Percentiles rank a stretch among this genome's conserved stretches.
Conservation (phyloP, 2,888 invertebrate genomes). For the Hesperia comma region DNA sequence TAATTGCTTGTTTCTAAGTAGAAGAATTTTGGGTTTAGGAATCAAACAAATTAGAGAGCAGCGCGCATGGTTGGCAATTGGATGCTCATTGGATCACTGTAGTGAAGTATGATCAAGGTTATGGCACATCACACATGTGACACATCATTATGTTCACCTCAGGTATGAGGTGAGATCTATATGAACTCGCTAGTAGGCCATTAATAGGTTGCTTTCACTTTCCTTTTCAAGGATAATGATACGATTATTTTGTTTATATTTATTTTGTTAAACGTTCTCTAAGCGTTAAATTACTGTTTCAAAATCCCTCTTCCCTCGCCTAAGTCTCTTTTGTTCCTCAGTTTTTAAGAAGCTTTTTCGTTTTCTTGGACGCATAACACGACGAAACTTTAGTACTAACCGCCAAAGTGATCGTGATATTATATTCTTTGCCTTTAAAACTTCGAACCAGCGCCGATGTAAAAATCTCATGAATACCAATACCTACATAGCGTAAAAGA, state of each 20-base stretch:
- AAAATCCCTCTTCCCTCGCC: constrained; percentile 11
- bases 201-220: no score
- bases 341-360: constrained; percentile 30
- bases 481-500: constrained; percentile 25
- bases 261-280: not conserved
- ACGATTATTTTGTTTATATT: not conserved
- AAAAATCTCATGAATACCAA: constrained; percentile 29
- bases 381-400: constrained; percentile 35
- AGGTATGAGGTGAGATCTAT: no score
- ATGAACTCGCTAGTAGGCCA: no score
- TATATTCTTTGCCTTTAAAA: constrained; percentile 32
- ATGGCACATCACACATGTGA: no score
- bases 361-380: constrained; percentile 17
- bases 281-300: constrained; percentile 7
- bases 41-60: no score
- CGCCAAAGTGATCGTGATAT: constrained; percentile 28
- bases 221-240: not conserved
- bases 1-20: no score
- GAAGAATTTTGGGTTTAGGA: no score
- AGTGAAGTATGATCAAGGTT: no score
- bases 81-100: no score
- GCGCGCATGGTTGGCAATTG: no score
- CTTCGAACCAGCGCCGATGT: constrained; percentile 19
- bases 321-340: constrained; percentile 12
- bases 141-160: no score